Evolutionary conservation across 1,140 invertebrate species (phyloP), one percentile per base, ranked within the genome.

Genomic region (Diorhabda elongata): DNA sequence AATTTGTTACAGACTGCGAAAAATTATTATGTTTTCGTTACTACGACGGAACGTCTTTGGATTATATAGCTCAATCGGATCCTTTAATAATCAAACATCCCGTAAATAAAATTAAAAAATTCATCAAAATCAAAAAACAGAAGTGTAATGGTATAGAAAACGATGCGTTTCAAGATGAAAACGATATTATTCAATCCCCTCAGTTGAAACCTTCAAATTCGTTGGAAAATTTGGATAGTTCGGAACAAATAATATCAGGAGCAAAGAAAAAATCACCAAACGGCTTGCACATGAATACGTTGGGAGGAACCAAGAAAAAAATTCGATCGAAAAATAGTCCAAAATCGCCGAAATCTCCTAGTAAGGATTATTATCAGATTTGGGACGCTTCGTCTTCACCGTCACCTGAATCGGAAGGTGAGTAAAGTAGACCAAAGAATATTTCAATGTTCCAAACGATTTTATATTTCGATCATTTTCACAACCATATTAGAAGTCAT

Each of bases 351-450:
- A 84, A 85, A 69, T 84, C 83, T 42, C 84, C 85, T 1, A 84
- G 82, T 67, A 86, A 84, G 44, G 85, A 87, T 72, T 87, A 87
- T 78, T 86, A 85, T 76, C 86, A 87, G 77, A 85, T 87, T 74
- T 87, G 85, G 86, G 85, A 84, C 59, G 83, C 85, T 66, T 84
- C 85, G 72, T 84, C 84, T 78, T 83, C 83, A 67, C 84, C 85
- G 73, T 72, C 69, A 58, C 68, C 75, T 3, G 82, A 83, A 44
- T 83, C 84, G 71, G 83, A 84, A 77, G 74, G 71, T 64, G 83
- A 83, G 72, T 43, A 26, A 26, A 26, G 26, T 26, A 26, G 26
- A 26, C 26, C 26, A 26, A 26, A 26, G 26, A 26, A 26, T 26
- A 26, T 26, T 26, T 26, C 26, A 26, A 26, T 26, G 26, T 26